Base-by-base conservation (phyloP, 2,888 invertebrate genomes). In the Rutpela maculata region DNA sequence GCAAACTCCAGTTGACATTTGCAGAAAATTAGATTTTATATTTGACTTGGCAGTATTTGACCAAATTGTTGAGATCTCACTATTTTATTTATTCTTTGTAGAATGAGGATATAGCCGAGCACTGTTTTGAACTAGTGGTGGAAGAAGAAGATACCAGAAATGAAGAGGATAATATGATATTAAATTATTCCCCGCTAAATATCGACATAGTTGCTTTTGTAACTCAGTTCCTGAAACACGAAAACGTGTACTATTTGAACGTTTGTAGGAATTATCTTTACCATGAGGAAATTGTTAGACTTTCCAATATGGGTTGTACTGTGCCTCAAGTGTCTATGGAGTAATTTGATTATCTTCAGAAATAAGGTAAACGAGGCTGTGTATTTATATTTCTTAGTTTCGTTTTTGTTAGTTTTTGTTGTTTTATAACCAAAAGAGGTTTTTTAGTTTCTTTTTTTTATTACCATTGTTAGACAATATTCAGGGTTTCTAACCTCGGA, bases 101-200 rank as follows among this genome's bases (percentile, higher is more conserved):
- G 73, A 66, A 38, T 43, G 65, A 73, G 18, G 65, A 66, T 7
- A 22, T 60, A 11, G 17, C 17, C 1, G 62, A 75, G 26, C 38
- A 62, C 62, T 56, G 56, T 59, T 55, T 56, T 26, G 69, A 62
- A 50, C 57, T 26, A 35, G 31, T 59, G 57, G 68, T 70, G 22
- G 79, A 76, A 68, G 70, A 77, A 31, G 65, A 72, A 18, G 60
- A 60, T 9, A 50, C 18, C 12, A 69, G 73, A 18, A 67, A 76
- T 17, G 75, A 79, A 62, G 76, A 81, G 9, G 76, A 76, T 22
- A 56, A 78, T 7, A 15, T 76, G 7, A 55, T 81, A 19, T 75
- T 77, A 43, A 73, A 73, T 18, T 43, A 56, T 55, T 77, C 77
- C 26, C 80, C 77, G 2, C 74, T 81, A 62, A 78, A 81, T 43